Base-by-base conservation (phyloP, 2,888 invertebrate species). In the Proisotoma minuta region DNA sequence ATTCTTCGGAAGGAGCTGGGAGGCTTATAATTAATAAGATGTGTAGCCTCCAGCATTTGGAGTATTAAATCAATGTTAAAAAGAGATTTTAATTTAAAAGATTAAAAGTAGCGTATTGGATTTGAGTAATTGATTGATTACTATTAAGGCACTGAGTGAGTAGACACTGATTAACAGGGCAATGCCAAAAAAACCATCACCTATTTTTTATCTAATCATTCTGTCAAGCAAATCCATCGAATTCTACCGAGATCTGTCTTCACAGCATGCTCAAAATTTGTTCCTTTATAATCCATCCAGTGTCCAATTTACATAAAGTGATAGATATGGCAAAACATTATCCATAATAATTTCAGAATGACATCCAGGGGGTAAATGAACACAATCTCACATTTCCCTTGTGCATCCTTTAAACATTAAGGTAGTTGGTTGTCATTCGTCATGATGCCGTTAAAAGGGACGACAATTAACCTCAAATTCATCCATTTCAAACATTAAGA, bases 111-210 rank as follows among this genome's bases (percentile, higher is more conserved):
- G 20, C 43, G 20, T 52, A 27, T n/a, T 5, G 39, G 53, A 54
- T 54, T 54, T 20, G 23, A 54, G 23, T 54, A 54, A 54, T 54
- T 54, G 53, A 54, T 54, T 54, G 53, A 54, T 54, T 54, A 54
- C 53, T 39, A 54, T 34, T 54, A 29, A 34, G 10, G 53, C 53
- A 54, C 5, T 54, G 53, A 34, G 29, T 54, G 53, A 34, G 39
- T 54, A 54, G 53, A 54, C 53, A 54, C 39, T 54, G 53, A 54
- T 54, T 54, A 54, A 54, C 27, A 54, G 23, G 53, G 29, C 23
- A 34, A 20, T 43, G 43, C 43, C 20, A 15, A 43, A 18, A n/a
- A 15, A 34, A 15, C 15, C 34, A 34, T 34, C 34, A 8, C 15
- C 18, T n/a, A 43, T 43, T 43, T 43, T 43, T 43, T 43, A 43